These are phyloP conservation scores for Bucco capensis DNA, from an alignment of 2,113 vertebrate species.

Conservation along the genomic window DNA sequence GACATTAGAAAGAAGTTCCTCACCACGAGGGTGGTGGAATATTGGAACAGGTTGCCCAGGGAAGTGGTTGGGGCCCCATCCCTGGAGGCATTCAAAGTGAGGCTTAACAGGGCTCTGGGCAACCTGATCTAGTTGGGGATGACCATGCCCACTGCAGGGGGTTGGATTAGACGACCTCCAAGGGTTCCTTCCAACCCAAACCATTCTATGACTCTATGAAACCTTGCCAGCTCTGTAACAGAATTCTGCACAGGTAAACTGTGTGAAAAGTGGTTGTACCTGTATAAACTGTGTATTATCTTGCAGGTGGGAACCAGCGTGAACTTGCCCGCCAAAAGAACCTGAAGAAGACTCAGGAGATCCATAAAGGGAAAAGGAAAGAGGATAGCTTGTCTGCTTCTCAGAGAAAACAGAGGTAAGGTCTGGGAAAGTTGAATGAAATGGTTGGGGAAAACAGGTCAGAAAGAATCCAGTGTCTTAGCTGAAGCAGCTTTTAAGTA, in stretches of 20 bases:
- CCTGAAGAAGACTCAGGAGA: conserved; percentile 78
- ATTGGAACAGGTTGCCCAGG: too few relatives aligned
- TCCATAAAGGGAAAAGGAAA: conserved; percentile 78
- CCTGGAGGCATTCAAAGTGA: too few relatives aligned
- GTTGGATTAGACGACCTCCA: too few relatives aligned
- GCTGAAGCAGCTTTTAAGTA: neutral
- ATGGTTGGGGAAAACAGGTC: neutral
- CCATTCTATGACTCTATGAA: too few relatives aligned
- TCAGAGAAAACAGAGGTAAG: conserved; percentile 77
- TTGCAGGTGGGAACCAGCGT: conserved; percentile 77
- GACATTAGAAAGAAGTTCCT: too few relatives aligned
- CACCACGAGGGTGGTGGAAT: too few relatives aligned
- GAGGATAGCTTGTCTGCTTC: conserved; percentile 74
- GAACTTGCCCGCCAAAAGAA: conserved; percentile 80
- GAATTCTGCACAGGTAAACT: neutral
- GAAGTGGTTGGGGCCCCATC: too few relatives aligned
- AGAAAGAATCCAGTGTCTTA: neutral
- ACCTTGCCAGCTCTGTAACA: neutral
- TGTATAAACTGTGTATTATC: neutral
- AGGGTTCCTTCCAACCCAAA: too few relatives aligned
- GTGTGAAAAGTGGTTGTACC: neutral
- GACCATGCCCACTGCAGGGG: too few relatives aligned
- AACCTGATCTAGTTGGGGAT: too few relatives aligned
- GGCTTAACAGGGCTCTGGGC: too few relatives aligned
- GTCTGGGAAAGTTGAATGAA: neutral